Conservation (phyloP, 2,888 invertebrate genomes). For the Caenorhabditis becei region DNA sequence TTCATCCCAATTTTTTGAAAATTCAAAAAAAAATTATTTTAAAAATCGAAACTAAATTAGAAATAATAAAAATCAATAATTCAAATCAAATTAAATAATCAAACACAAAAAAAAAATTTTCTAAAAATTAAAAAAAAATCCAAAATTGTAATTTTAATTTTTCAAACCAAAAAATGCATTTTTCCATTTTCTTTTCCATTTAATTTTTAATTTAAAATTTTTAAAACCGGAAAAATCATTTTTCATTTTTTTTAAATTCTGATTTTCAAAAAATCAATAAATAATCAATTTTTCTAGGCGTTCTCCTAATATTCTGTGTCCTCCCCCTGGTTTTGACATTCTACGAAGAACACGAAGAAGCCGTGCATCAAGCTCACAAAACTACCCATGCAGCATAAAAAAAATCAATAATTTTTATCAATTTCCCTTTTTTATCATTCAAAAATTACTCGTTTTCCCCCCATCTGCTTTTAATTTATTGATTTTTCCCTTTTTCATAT, state of each 20-base stretch:
- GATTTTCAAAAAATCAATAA: not conserved
- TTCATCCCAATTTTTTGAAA: not conserved
- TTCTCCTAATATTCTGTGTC: constrained; percentile 77
- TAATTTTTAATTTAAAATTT: not conserved
- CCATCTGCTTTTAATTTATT: not conserved
- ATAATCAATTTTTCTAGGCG: constrained; percentile 61
- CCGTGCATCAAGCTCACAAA: constrained; percentile 57
- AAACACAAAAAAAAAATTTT: too few relatives aligned
- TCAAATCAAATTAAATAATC: too few relatives aligned
- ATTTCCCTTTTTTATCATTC: constrained; percentile 6
- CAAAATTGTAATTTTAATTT: too few relatives aligned
- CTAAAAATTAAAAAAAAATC: not conserved
- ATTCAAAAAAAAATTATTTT: not conserved
- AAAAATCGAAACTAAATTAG: too few relatives aligned
- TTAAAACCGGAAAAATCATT: not conserved
- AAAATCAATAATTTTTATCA: not conserved
- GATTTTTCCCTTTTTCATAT: constrained; percentile 2
- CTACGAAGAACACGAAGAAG: constrained; percentile 75
- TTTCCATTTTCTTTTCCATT: too few relatives aligned
- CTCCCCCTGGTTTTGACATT: constrained; percentile 77
- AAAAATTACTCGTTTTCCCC: not conserved
- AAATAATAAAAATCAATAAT: too few relatives aligned
- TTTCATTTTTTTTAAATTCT: constrained; percentile 9
- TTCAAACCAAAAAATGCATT: too few relatives aligned
- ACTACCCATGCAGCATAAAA: constrained; percentile 38